Evolutionary conservation across 2,113 vertebrate genomes (phyloP).

Genomic region (Psammodynastes pulverulentus): DNA sequence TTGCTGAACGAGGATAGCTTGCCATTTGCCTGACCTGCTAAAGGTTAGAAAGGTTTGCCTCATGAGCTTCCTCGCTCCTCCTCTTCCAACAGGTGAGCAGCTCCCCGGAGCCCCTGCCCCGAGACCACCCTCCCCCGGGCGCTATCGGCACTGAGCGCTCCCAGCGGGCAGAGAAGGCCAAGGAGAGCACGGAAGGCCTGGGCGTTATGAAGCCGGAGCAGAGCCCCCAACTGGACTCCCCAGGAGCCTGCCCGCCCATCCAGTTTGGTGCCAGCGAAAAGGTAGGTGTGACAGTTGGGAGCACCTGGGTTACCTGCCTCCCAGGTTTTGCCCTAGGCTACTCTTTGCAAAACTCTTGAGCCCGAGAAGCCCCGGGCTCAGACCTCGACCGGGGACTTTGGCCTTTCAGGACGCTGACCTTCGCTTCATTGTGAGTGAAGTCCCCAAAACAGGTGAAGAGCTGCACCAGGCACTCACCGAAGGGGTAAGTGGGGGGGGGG

Average conservation of each 20-base stretch:
- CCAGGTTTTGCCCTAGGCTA: background rate
- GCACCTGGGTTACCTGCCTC: background rate
- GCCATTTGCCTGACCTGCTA: background rate
- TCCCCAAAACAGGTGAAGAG: slow-evolving; percentile 50
- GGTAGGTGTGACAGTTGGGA: slow-evolving; percentile 27
- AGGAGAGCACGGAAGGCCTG: slow-evolving; percentile 26
- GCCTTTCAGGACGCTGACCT: slow-evolving; percentile 51
- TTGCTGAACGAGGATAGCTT: background rate
- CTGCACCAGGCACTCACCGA: slow-evolving; percentile 27
- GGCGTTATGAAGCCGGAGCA: background rate
- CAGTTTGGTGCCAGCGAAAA: slow-evolving; percentile 62
- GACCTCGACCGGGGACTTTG: background rate
- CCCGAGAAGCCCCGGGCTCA: background rate
- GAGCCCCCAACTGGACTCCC: background rate
- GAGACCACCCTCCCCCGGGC: slow-evolving; percentile 55
- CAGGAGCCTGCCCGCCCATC: slow-evolving; percentile 47
- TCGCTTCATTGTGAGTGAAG: slow-evolving; percentile 44
- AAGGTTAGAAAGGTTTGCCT: background rate
- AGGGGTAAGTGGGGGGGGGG: slow-evolving; percentile 40
- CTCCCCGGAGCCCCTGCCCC: background rate
- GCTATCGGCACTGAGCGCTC: slow-evolving; percentile 68
- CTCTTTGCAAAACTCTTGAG: background rate
- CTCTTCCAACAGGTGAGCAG: background rate
- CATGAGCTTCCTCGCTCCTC: background rate
- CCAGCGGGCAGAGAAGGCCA: slow-evolving; percentile 54